These are phyloP conservation scores for Brachyptera putata DNA, from an alignment of 2,888 invertebrate species.

Conservation along the genomic window DNA sequence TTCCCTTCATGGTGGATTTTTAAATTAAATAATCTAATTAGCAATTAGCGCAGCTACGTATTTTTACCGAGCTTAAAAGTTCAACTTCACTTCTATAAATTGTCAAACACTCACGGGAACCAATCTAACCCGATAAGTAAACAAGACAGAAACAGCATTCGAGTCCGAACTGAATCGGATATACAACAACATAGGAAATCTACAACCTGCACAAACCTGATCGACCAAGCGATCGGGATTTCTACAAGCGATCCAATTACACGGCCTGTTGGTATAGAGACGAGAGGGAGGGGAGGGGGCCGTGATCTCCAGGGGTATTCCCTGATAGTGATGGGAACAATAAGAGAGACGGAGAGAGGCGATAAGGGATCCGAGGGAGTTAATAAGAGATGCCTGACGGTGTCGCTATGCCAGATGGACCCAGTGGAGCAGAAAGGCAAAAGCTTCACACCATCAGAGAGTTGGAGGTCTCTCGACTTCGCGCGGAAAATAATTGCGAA, in stretches of 20 bases:
- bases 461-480: not conserved
- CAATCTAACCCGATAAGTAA: too few relatives aligned
- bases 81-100: too few relatives aligned
- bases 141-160: not conserved
- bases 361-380: slow-evolving; percentile 20
- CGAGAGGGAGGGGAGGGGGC: slow-evolving; percentile 1
- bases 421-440: not conserved
- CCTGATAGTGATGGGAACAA: slow-evolving; percentile 1
- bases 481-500: slow-evolving; percentile 19
- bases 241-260: slow-evolving; percentile 34
- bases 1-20: too few relatives aligned
- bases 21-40: too few relatives aligned
- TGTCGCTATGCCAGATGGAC: slow-evolving; percentile 10
- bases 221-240: slow-evolving; percentile 27
- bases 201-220: too few relatives aligned
- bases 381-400: slow-evolving; percentile 24
- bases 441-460: slow-evolving; percentile 17
- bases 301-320: slow-evolving; percentile 13
- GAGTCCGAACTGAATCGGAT: not conserved
- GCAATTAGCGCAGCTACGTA: too few relatives aligned
- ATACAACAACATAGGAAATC: too few relatives aligned
- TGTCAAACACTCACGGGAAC: too few relatives aligned
- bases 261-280: slow-evolving; percentile 30
- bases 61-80: too few relatives aligned
- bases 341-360: slow-evolving; percentile 3